Conservation (phyloP, 2,797 vertebrate species). For the Spinus pinus region DNA sequence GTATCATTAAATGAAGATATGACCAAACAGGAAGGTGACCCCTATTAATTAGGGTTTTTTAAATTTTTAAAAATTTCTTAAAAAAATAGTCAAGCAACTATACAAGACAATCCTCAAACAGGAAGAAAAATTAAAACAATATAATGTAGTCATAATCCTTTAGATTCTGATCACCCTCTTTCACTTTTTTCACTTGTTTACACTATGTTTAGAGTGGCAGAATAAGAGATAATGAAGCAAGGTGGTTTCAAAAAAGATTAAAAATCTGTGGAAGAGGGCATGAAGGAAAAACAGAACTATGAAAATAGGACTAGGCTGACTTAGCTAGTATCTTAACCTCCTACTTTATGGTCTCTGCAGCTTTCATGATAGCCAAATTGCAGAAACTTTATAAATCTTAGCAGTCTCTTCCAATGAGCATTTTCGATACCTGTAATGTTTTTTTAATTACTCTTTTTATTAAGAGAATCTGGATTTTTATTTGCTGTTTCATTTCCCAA, state of each 20-base stretch:
- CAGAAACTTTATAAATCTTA: not conserved
- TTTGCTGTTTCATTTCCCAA: not conserved
- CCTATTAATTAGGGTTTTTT: not conserved
- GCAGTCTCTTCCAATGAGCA: not conserved
- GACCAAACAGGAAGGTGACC: not conserved
- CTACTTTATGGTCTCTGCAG: not conserved
- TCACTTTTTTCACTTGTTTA: not conserved
- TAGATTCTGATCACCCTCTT: not conserved
- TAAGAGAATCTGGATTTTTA: not conserved
- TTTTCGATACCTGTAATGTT: not conserved
- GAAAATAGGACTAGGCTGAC: not conserved
- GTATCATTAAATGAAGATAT: not conserved
- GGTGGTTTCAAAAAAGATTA: not conserved
- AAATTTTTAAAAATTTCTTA: fast-evolving
- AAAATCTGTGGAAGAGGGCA: not conserved
- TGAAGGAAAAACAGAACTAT: not conserved
- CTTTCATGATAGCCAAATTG: not conserved
- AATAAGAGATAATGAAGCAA: not conserved
- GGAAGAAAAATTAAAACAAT: not conserved
- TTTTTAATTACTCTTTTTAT: not conserved
- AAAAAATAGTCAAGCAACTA: not conserved
- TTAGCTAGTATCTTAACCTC: not conserved
- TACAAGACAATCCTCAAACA: not conserved
- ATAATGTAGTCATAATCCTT: not conserved
- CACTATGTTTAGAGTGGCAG: not conserved